Conservation (phyloP, 2,888 invertebrate genomes). For the Clunio marinus region DNA sequence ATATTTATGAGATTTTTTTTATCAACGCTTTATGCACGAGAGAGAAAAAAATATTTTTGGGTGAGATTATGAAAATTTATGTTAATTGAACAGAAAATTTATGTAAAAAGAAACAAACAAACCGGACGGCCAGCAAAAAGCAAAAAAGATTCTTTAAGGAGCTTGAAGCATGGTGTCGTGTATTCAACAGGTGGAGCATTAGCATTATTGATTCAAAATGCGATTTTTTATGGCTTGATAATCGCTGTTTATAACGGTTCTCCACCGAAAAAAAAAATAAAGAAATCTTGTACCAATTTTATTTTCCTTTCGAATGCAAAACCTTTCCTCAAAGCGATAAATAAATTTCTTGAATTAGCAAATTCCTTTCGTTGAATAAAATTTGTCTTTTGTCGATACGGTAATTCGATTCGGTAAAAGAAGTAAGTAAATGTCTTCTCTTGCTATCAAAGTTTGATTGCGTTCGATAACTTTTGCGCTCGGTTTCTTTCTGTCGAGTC, state of each 20-base stretch:
- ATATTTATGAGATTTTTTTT: conserved; percentile 27
- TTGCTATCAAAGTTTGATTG: too few relatives aligned
- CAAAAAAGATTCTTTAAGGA: conserved; percentile 12
- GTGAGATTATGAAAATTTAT: conserved; percentile 39
- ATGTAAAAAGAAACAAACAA: conserved; percentile 39
- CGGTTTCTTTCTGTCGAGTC: too few relatives aligned
- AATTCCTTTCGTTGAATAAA: neutral
- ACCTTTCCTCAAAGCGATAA: neutral
- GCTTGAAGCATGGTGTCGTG: neutral
- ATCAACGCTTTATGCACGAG: neutral
- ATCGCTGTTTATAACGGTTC: conserved; percentile 29
- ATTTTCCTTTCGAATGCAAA: neutral
- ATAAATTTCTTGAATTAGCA: neutral
- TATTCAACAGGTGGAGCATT: conserved; percentile 35
- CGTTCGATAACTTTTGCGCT: neutral
- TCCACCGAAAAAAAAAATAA: neutral
- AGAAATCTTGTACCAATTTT: too few relatives aligned
- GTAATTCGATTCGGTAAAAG: too few relatives aligned
- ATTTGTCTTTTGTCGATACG: too few relatives aligned
- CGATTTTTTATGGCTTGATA: conserved; percentile 36
- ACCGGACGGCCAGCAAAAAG: conserved; percentile 16
- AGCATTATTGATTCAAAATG: conserved; percentile 37
- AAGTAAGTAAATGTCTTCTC: too few relatives aligned
- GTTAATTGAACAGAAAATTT: conserved; percentile 34
- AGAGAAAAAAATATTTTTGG: conserved; percentile 35